Evolutionary conservation across 2,113 vertebrate genomes (phyloP).

Genomic region (Dissostichus mawsoni): DNA sequence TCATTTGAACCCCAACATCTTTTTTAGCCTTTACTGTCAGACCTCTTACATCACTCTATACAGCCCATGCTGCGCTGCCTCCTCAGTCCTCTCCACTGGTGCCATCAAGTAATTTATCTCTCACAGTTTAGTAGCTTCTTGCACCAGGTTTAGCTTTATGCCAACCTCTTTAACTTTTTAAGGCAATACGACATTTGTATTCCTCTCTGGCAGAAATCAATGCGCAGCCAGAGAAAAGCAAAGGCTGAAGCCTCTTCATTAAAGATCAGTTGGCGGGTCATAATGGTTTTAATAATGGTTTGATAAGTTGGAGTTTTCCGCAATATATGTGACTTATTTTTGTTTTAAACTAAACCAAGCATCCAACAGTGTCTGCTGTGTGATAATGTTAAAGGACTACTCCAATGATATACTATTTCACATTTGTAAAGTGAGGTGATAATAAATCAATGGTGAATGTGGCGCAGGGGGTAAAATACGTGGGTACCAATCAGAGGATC

Average conservation of each 20-base stretch:
- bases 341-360: background rate
- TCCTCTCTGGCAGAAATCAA: constrained; percentile 18
- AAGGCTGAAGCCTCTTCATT: background rate
- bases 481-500: no score
- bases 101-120: constrained; percentile 24
- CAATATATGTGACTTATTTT: background rate
- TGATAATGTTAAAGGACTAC: background rate
- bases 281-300: no score
- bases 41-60: constrained; percentile 1
- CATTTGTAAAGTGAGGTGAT: background rate
- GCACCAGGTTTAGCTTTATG: constrained; percentile 54
- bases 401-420: background rate
- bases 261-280: background rate
- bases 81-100: background rate
- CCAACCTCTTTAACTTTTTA: constrained; percentile 32
- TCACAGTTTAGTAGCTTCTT: constrained; percentile 37
- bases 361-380: background rate
- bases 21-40: constrained; percentile 30
- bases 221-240: constrained; percentile 6
- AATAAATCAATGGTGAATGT: background rate
- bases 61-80: background rate
- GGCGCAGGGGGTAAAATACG: no score
- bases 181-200: constrained; percentile 9
- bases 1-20: constrained; percentile 44
- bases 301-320: background rate